Base-by-base conservation (phyloP, 1,140 invertebrate species). In the Trichomalopsis sarcophagae region DNA sequence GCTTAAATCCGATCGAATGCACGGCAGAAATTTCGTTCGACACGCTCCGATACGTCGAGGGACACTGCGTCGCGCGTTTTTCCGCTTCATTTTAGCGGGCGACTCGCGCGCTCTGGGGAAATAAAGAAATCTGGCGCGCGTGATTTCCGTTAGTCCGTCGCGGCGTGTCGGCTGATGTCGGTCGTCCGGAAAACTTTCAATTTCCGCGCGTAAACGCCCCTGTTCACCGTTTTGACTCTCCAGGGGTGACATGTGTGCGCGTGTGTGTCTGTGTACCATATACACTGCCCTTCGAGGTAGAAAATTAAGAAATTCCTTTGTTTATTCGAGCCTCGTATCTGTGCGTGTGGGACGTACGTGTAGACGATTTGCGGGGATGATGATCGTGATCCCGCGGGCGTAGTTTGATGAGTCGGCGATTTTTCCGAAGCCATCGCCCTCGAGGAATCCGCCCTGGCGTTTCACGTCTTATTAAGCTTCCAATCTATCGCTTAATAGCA, bases 121-220 rank as follows among this genome's bases (percentile, higher is more conserved):
- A 73, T 69, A 81, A 73, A 81, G 68, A 81, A 81, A 81, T 47
- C 33, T 62, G 21, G 50, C 77, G 23, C 27, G 23, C 27, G 77
- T 50, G 78, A 80, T 80, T 68, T 68, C 78, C 55, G 47, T 79
- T 66, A 23, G 40, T 62, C 55, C 21, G 55, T n/a, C 55, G 17
- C 55, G 17, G 2, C 40, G 5, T 44, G 40, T 44, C 55, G 17
- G 17, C 55, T 17, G 55, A 62, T 62, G 17, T 7, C 55, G 6
- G 55, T 62, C 55, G 21, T n/a, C 13, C 77, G 83, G 87, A 84
- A 88, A 88, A 87, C 88, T 88, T 87, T 88, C 88, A 88, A 90
- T 90, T 90, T 89, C 86, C 87, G 82, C 62, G 17, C 40, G 40
- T 44, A 44, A 44, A 44, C 40, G 40, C 40, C 47, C 17, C 17